Evolutionary conservation across 2,113 vertebrate species (phyloP).

Genomic region (Xyliphius kryptos): DNA sequence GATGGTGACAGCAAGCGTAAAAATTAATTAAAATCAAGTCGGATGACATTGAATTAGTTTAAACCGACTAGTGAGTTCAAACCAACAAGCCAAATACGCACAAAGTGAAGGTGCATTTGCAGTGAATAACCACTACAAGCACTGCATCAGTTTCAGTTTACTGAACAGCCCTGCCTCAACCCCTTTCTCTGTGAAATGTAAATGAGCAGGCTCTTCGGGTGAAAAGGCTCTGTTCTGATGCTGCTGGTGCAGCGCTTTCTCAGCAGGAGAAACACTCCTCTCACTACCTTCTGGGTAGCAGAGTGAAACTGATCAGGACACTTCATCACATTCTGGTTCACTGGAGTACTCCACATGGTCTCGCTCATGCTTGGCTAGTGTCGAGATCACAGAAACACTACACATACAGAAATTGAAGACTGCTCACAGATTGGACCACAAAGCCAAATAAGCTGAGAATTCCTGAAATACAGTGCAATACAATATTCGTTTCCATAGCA

Average conservation of each 20-base stretch:
- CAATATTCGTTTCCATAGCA: too few species aligned
- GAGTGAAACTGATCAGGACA: conserved; percentile 25
- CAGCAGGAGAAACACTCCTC: neutral
- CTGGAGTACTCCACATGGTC: neutral
- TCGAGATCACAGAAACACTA: neutral
- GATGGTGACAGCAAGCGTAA: too few species aligned
- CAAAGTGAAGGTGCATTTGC: neutral
- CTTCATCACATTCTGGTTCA: conserved; percentile 19
- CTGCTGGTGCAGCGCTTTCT: neutral
- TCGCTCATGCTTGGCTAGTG: neutral
- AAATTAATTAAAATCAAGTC: too few species aligned
- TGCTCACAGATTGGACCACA: neutral
- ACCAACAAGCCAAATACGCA: neutral
- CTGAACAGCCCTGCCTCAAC: neutral
- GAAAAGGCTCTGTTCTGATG: conserved; percentile 6
- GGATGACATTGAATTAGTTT: too few species aligned
- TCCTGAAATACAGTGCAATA: too few species aligned
- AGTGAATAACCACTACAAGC: neutral
- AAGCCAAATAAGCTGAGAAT: neutral
- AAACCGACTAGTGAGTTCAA: neutral
- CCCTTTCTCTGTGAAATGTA: conserved; percentile 21
- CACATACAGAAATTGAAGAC: conserved; percentile 1
- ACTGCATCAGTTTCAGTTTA: conserved; percentile 12
- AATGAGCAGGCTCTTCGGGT: conserved; percentile 15
- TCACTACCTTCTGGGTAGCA: conserved; percentile 18